phyloP scores from a whole-genome alignment of 2,797 vertebrate species.

The Coracias cyanogaster region DNA sequence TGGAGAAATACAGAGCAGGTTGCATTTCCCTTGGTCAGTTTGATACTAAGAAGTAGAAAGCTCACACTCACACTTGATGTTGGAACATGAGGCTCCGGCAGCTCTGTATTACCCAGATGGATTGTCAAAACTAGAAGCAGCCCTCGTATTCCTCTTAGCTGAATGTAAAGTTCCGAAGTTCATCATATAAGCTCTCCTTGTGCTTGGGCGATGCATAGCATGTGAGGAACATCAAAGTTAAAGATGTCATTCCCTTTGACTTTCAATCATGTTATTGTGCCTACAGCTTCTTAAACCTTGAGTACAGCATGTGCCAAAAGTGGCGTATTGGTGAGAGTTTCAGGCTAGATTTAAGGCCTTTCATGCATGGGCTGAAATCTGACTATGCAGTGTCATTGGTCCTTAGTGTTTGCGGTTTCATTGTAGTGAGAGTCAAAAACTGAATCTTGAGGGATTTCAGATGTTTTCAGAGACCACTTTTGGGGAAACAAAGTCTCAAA shows the following conservation, averaged over 20 bases:
- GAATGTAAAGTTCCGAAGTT: not conserved
- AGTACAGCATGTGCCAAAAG: not conserved
- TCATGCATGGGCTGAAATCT: not conserved
- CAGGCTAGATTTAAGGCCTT: not conserved
- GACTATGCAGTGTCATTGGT: not conserved
- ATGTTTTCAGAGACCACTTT: constrained; percentile 14
- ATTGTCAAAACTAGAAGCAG: not conserved
- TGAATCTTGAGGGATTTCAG: not conserved
- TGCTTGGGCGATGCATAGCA: not conserved
- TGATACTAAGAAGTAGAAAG: not conserved
- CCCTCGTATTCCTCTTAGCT: not conserved
- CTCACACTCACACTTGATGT: not conserved
- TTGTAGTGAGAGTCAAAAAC: not conserved
- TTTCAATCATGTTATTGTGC: not conserved
- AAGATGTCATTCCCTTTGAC: not conserved
- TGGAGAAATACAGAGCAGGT: not conserved
- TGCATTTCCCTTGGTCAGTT: not conserved
- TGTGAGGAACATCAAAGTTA: not conserved
- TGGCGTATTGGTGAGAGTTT: not conserved
- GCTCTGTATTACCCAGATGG: not conserved
- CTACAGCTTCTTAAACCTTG: not conserved
- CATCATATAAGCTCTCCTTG: not conserved
- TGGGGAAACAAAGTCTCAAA: not conserved
- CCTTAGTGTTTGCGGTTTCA: not conserved
- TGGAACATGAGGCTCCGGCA: not conserved